phyloP scores from a whole-genome alignment of 2,113 vertebrate genomes.

The Ciconia boyciana region DNA sequence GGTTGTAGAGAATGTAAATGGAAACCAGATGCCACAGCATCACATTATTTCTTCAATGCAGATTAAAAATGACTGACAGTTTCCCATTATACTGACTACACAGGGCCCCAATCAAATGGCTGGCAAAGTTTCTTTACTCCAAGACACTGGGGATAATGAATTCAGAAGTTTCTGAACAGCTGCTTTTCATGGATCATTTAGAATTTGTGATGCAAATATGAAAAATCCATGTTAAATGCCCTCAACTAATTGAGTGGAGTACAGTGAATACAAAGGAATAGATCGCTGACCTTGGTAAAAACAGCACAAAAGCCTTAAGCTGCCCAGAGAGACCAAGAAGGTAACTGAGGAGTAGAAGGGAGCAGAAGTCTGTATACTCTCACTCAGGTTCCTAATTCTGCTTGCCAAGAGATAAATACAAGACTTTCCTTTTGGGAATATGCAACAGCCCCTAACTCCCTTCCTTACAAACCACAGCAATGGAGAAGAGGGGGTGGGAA shows the following conservation, averaged over 20 bases:
- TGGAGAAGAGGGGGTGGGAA: not conserved
- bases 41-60: not conserved
- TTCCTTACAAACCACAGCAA: not conserved
- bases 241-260: conserved; percentile 61
- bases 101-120: not conserved
- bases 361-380: not conserved
- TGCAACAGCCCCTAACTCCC: not conserved
- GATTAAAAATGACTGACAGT: conserved; percentile 1
- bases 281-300: conserved; percentile 47
- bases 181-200: conserved; percentile 65
- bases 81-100: not conserved
- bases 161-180: conserved; percentile 61
- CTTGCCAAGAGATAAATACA: conserved; percentile 4
- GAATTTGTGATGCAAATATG: conserved; percentile 68
- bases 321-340: conserved; percentile 19
- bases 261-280: not conserved
- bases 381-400: not conserved
- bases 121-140: conserved; percentile 9
- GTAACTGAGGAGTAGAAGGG: not conserved
- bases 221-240: conserved; percentile 64
- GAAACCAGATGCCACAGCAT: not conserved
- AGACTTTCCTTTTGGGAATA: not conserved
- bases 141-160: conserved; percentile 29
- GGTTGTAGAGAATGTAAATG: not conserved
- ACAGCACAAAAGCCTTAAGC: conserved; percentile 28